These are phyloP conservation scores for Tetrao urogallus DNA, from an alignment of 2,113 vertebrate species.

Conservation along the genomic window DNA sequence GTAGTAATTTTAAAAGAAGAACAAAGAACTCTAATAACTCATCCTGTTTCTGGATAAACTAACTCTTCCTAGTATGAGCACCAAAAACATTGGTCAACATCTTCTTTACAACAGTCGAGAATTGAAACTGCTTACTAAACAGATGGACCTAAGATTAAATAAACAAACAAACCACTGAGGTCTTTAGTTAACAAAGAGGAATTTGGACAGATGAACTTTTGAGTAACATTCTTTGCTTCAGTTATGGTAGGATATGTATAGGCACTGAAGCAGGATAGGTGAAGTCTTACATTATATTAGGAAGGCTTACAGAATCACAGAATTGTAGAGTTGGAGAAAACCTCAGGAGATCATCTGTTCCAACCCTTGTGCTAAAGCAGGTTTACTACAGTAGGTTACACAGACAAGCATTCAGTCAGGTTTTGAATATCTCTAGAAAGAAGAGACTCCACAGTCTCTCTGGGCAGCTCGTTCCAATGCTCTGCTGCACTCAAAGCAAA, in stretches of 20 bases:
- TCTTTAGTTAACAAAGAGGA: not conserved
- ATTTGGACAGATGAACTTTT: not conserved
- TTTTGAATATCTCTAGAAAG: too few species aligned
- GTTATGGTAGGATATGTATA: rapidly evolving
- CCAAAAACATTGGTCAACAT: not conserved
- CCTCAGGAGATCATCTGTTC: too few species aligned
- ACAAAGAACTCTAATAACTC: not conserved
- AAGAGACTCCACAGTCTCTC: too few species aligned
- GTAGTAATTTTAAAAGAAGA: not conserved
- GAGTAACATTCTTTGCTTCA: not conserved
- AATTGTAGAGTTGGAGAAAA: too few species aligned
- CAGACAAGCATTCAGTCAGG: too few species aligned
- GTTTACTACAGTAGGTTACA: too few species aligned
- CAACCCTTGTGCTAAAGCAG: too few species aligned
- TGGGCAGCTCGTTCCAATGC: too few species aligned
- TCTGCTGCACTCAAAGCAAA: too few species aligned
- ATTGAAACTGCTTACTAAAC: not conserved
- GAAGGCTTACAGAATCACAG: not conserved
- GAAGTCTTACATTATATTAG: not conserved
- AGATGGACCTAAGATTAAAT: not conserved
- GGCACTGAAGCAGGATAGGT: not conserved
- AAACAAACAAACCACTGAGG: not conserved
- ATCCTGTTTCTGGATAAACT: not conserved
- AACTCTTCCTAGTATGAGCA: not conserved
- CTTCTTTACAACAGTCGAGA: not conserved